Conservation (phyloP, 1,140 invertebrate genomes). For the Drosophila sucinea region DNA sequence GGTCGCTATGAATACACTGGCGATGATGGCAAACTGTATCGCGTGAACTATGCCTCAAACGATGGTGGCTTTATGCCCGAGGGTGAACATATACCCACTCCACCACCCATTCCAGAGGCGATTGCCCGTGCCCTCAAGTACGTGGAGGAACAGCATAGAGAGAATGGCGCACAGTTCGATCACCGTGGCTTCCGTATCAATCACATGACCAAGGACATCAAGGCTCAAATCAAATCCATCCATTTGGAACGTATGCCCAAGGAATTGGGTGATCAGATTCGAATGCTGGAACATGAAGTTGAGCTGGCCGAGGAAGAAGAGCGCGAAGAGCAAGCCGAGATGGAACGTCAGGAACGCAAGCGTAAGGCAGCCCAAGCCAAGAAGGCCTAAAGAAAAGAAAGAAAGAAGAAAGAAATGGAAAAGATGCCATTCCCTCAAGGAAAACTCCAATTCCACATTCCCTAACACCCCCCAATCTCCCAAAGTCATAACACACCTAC, state of each 20-base stretch:
- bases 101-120: constrained; percentile 88
- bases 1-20: constrained; percentile 86
- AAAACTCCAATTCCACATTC: constrained; percentile 40
- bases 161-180: constrained; percentile 71
- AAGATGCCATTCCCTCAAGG: neutral
- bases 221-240: constrained; percentile 68
- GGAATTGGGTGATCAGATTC: constrained; percentile 61
- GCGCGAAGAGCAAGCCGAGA: constrained; percentile 43
- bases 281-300: constrained; percentile 68
- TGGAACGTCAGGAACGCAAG: constrained; percentile 26
- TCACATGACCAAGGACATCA: constrained; percentile 74
- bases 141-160: constrained; percentile 82
- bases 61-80: constrained; percentile 87
- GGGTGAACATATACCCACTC: constrained; percentile 85
- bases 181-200: constrained; percentile 81
- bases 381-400: neutral
- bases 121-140: constrained; percentile 86
- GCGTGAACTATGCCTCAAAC: constrained; percentile 87
- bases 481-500: constrained; percentile 6
- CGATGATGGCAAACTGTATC: constrained; percentile 84
- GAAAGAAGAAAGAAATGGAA: neutral
- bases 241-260: constrained; percentile 64
- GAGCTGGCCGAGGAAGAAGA: constrained; percentile 73
- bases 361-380: constrained; percentile 7
- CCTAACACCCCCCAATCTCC: constrained; percentile 18